These are phyloP conservation scores for Griposia aprilina DNA, from an alignment of 2,888 invertebrate species.

Conservation along the genomic window DNA sequence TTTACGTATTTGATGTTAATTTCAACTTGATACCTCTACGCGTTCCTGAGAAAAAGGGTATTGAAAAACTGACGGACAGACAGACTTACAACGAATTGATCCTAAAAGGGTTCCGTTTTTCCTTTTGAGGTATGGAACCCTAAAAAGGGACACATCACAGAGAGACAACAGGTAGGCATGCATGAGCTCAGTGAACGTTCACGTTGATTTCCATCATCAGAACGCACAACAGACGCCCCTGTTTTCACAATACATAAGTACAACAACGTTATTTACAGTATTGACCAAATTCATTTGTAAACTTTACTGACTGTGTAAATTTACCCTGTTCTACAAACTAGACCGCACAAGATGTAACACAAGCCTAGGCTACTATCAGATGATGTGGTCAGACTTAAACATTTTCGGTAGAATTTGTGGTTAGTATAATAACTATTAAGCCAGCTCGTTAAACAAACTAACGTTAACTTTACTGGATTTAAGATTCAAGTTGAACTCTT, in stretches of 20 bases:
- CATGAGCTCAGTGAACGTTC: background rate
- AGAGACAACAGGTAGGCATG: background rate
- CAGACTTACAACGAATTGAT: too few relatives aligned
- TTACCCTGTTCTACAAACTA: conserved; percentile 31
- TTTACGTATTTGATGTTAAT: too few relatives aligned
- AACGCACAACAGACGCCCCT: background rate
- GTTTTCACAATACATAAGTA: conserved; percentile 16
- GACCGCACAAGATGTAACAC: conserved; percentile 38
- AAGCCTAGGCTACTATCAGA: conserved; percentile 33
- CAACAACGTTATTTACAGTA: conserved; percentile 14
- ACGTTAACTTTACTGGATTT: conserved; percentile 22
- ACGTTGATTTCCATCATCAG: background rate
- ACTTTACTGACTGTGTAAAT: conserved; percentile 40
- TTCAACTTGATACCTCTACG: too few relatives aligned
- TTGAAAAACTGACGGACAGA: too few relatives aligned
- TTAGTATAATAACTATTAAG: conserved; percentile 50
- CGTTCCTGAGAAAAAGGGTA: too few relatives aligned
- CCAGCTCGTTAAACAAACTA: conserved; percentile 39
- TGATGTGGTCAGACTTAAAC: conserved; percentile 49
- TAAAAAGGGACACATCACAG: background rate
- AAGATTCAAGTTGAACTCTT: conserved; percentile 21
- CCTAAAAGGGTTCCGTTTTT: too few relatives aligned
- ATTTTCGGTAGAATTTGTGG: conserved; percentile 43
- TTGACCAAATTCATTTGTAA: conserved; percentile 36
- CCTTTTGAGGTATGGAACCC: too few relatives aligned